Conservation (phyloP, 2,113 vertebrate genomes). For the Rattus norvegicus region GRCr8 NC_086028.1:59898501-59899000, state of each 20-base stretch:
- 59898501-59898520: neutral
- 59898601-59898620: neutral
- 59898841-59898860: neutral
- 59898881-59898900: conserved; percentile 22
- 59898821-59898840: conserved; percentile 6
- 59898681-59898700: neutral
- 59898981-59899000: neutral
- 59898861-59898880: neutral
- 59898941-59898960: neutral
- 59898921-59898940: neutral
- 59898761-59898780: neutral
- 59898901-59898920: neutral
- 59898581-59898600: neutral
- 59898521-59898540: neutral
- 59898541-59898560: neutral
- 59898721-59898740: neutral
- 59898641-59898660: neutral
- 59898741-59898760: neutral
- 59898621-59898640: neutral
- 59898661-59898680: neutral
- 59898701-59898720: conserved; percentile 22
- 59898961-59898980: neutral
- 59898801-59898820: neutral
- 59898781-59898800: conserved; percentile 1
- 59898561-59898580: neutral